phyloP scores from a whole-genome alignment of 2,888 invertebrate species.

The Quadroppia sp. region DNA sequence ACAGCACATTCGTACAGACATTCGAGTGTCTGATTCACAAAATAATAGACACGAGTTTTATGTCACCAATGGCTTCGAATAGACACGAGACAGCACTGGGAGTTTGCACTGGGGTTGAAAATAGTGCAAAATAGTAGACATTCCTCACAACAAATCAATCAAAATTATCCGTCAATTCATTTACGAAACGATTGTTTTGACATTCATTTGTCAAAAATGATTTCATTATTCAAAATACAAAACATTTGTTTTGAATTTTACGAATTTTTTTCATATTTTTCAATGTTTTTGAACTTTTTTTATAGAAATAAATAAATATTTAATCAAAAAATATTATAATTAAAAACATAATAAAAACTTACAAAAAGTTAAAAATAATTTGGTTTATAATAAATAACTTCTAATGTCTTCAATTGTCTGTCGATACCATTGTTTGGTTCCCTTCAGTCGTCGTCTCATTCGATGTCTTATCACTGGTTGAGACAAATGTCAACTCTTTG shows the following conservation, averaged over 20 bases:
- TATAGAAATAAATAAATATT: no score
- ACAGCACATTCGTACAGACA: constrained; percentile 1
- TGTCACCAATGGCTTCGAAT: not conserved
- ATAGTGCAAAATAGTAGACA: not conserved
- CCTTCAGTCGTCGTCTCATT: not conserved
- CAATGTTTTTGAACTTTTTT: no score
- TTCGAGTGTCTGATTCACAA: not conserved
- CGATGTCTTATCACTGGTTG: not conserved
- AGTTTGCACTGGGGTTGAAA: not conserved
- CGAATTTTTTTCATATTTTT: no score
- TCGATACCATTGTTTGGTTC: not conserved
- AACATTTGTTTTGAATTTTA: not conserved
- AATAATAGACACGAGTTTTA: not conserved
- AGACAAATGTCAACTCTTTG: not conserved
- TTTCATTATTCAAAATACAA: not conserved
- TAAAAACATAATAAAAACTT: not conserved
- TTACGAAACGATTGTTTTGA: not conserved
- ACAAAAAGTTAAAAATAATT: not conserved
- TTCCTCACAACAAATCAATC: not conserved
- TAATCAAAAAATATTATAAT: no score
- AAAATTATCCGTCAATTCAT: not conserved
- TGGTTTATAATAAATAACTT: not conserved
- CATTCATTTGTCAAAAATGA: not conserved
- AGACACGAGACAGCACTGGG: not conserved
- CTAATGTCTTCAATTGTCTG: not conserved